Base-by-base conservation (phyloP, 2,888 invertebrate genomes). In the Drosophila pullipes region DNA sequence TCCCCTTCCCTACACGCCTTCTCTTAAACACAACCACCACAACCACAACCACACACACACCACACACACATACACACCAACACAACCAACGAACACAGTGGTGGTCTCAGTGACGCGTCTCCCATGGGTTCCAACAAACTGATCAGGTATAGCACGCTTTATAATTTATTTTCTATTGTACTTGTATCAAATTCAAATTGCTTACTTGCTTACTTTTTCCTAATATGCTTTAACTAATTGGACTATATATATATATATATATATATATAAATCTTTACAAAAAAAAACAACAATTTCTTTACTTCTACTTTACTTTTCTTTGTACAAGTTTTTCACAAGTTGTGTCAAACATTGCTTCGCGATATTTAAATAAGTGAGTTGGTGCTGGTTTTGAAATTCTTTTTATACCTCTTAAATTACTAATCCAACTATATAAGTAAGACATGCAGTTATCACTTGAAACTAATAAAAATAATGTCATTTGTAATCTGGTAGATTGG, bases 81-180 rank as follows among this genome's bases (percentile, higher is more conserved):
- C 57, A 76, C 68, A 73, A 77, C 72, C 55, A 76, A 70, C 74
- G 41, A 71, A 69, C 63, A 76, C 85, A 88, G 88, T 88, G 88
- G 93, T 93, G 93, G 93, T 93, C 91, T 92, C 89, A 93, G 87
- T 92, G 93, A 93, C 83, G 93, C 92, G 84, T 92, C 93, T 91
- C 90, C 93, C 88, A 91, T 93, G 93, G 93, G 93, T 91, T 92
- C 93, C 92, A 94, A 94, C 93, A 94, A 94, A 92, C 93, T 94
- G 90, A 94, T 94, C 94, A 94, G 94, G 94, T 94, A 94, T 91
- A 90, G 87, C 89, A 91, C 91, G 89, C 83, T 85, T 86, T 84
- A 78, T 75, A 67, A 82, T 76, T 80, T 80, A 50, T 65, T 44
- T 65, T 59, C 30, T 65, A 25, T 70, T 55, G 50, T 78, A n/a